Evolutionary conservation across 2,888 invertebrate genomes (phyloP), one percentile per base, ranked within the genome.

Genomic region (Volucella bombylans): DNA sequence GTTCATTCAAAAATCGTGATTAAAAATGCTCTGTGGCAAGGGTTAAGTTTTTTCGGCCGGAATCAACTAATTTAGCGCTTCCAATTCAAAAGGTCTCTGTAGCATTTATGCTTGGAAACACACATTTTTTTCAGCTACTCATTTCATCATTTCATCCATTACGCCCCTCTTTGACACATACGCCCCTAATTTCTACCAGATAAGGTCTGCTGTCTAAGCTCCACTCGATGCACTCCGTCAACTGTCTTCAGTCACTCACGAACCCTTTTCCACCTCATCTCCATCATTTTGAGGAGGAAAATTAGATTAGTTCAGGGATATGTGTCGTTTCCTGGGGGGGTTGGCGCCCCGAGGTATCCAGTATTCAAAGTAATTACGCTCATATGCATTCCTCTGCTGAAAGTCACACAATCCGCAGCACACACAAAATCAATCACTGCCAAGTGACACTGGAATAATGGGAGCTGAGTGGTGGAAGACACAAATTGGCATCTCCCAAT

Each of bases 351-450:
- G 31, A 31, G 31, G 6, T 31, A 31, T 47, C 15, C 18, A 41
- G 47, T 43, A 61, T 38, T 54, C 49, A 41, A 45, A 54, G 67
- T 80, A 78, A 73, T 71, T 71, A 50, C 65, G 49, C 64, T 55
- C 72, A 54, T 49, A 69, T 59, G 45, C 59, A 65, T 55, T 11
- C 55, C n/a, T 15, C 12, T 9, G 12, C 54, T 18, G 45, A n/a
- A 45, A 4, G 45, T 12, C 39, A n/a, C 1, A 23, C 65, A 55
- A 52, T 50, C 49, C 49, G 14, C 61, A 31, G 47, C 54, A 50
- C 71, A 64, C 52, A 61, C 72, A 31, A 77, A 81, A 85, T 85
- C 85, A 85, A 85, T 85, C 85, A 85, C 76, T 68, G 76, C 76
- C 76, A 80, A 77, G 62, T 80, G 71, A 72, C 71, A 67, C 67